phyloP scores from a whole-genome alignment of 2,113 vertebrate genomes.

The Fregetta grallaria region DNA sequence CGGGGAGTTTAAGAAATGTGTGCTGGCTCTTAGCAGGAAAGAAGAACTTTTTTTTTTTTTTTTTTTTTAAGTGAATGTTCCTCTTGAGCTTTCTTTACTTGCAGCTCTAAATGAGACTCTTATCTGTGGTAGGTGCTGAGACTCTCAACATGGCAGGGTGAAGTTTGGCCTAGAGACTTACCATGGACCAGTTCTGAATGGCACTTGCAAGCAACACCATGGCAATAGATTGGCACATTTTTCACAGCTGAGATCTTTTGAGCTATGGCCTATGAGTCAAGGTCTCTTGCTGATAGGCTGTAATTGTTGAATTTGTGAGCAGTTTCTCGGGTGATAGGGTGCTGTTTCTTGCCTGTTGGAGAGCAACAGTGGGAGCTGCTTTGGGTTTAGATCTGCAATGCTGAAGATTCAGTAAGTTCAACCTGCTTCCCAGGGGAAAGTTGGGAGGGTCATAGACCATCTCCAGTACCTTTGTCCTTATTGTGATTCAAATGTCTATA shows the following conservation, averaged over 20 bases:
- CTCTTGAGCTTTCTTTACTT: neutral
- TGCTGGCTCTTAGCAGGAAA: neutral
- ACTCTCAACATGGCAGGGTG: neutral
- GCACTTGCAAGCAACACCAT: neutral
- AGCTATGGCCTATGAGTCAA: neutral
- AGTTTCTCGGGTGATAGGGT: neutral
- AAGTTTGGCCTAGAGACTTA: neutral
- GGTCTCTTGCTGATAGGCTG: neutral
- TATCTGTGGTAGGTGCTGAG: neutral
- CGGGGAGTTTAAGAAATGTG: neutral
- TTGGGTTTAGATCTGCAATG: neutral
- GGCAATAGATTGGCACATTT: neutral
- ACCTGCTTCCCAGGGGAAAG: neutral
- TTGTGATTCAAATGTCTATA: neutral
- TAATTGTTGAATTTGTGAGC: neutral
- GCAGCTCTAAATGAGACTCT: neutral
- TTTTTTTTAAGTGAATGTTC: neutral
- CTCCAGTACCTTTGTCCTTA: neutral
- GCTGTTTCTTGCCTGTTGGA: neutral
- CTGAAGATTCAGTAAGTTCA: neutral
- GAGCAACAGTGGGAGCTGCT: neutral
- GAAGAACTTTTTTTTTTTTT: no score
- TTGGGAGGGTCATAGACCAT: neutral
- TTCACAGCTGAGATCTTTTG: neutral
- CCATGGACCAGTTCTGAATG: neutral